Base-by-base conservation (phyloP, 1,140 invertebrate genomes). In the Homarus americanus region DNA sequence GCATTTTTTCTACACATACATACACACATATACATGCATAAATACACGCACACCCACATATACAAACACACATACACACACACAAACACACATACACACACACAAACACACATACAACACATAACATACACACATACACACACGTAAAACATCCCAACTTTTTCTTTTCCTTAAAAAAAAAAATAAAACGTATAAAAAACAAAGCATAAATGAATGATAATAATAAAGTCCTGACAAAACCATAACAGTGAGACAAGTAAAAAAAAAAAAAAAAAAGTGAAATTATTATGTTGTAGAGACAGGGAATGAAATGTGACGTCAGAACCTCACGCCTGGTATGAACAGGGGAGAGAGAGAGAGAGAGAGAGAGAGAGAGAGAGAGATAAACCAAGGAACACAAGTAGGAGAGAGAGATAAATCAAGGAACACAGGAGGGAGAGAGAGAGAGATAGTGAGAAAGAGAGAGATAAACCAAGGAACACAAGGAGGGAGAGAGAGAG, bases 241-340 rank as follows among this genome's bases (percentile, higher is more conserved):
- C 53, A 83, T 83, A 83, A 83, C 82, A 83, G 82, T 83, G 82
- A 83, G 82, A 83, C 82, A 83, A 83, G 38, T 17, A 83, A 83
- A 83, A 83, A 83, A 36, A 24, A 34, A 36, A 83, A 83, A 69
- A 82, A 82, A 66, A 82, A 82, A 83, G n/a, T n/a, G n/a, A n/a
- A n/a, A n/a, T n/a, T n/a, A n/a, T n/a, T n/a, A 40, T 28, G 28
- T 28, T 79, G 44, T 79, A 79, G 40, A 79, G 28, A n/a, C n/a
- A 49, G 12, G 44, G 41, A 49, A 44, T 44, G 24, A 69, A 69
- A 0, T 28, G 24, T 32, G 63, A 32, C 28, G 3, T 69, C 5
- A 32, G 63, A 69, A 9, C n/a, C n/a, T 28, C 24, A 32, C 4
- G n/a, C 63, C 24, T 7, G 63, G n/a, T 5, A 69, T 7, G 63